These are phyloP conservation scores for Bettongia penicillata DNA, from an alignment of 2,113 vertebrate species.

Conservation along the genomic window DNA sequence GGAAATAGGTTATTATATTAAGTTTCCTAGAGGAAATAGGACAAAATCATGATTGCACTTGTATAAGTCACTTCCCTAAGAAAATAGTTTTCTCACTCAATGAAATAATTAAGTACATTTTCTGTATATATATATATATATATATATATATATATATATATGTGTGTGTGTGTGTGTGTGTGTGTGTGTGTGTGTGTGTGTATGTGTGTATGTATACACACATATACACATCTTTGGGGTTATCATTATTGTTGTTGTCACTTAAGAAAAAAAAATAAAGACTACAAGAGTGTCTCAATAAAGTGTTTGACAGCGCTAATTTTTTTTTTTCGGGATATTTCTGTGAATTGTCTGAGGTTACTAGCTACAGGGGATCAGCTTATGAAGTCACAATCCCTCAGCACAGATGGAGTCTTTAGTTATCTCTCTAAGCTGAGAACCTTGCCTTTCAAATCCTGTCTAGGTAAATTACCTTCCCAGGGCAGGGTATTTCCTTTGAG, in stretches of 20 bases:
- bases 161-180: too few relatives aligned
- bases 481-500: constrained; percentile 82
- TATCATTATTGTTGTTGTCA: neutral
- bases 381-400: constrained; percentile 57
- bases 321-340: constrained; percentile 59
- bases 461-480: constrained; percentile 88
- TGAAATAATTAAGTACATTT: constrained; percentile 68
- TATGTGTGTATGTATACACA: too few relatives aligned
- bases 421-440: constrained; percentile 72
- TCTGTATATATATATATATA: constrained; percentile 26
- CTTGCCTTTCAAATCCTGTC: constrained; percentile 76
- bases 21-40: constrained; percentile 53
- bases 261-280: neutral
- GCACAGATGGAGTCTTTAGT: constrained; percentile 49
- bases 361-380: constrained; percentile 60
- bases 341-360: constrained; percentile 55
- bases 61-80: constrained; percentile 47
- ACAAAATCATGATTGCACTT: constrained; percentile 51
- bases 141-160: neutral
- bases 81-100: constrained; percentile 68
- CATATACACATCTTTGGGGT: neutral
- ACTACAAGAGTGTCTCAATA: neutral
- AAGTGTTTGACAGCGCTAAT: neutral
- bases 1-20: constrained; percentile 58
- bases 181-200: too few relatives aligned